Percentiles rank a stretch among this genome's conserved stretches.
Evolutionary conservation across 2,113 vertebrate species (phyloP).

Genomic region (Bombycilla garrulus): DNA sequence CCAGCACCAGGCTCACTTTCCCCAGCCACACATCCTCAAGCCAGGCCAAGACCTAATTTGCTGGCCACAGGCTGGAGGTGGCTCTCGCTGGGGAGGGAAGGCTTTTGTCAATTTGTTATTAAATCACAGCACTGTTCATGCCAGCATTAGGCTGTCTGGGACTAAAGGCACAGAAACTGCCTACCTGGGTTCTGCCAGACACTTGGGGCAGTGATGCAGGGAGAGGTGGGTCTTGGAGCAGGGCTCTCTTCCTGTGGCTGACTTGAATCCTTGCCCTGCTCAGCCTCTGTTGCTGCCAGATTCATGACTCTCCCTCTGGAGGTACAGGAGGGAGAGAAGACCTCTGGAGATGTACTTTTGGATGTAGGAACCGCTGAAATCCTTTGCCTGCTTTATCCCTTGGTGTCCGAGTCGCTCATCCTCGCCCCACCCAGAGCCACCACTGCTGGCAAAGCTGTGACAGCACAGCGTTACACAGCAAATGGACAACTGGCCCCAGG

Average conservation of each 20-base stretch:
- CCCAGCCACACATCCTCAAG: background rate
- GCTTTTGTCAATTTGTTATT: background rate
- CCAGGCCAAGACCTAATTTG: background rate
- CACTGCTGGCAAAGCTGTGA: background rate
- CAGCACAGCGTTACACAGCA: background rate
- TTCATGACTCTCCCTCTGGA: background rate
- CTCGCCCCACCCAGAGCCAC: background rate
- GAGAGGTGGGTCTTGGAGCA: background rate
- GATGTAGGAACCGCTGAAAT: background rate
- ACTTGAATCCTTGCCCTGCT: background rate
- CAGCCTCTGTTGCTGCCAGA: background rate
- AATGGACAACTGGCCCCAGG: background rate
- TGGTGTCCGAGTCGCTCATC: rapidly evolving
- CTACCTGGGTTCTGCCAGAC: background rate
- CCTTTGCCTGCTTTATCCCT: background rate
- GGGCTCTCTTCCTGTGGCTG: background rate
- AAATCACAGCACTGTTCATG: background rate
- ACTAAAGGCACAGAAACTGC: background rate
- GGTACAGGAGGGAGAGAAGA: background rate
- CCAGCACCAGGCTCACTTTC: background rate
- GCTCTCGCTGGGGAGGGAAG: background rate
- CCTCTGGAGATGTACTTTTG: background rate
- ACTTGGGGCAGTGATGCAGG: background rate
- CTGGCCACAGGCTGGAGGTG: background rate
- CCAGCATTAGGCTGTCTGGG: background rate